phyloP scores from a whole-genome alignment of 2,888 invertebrate species.

The Cataglyphis cursor region DNA sequence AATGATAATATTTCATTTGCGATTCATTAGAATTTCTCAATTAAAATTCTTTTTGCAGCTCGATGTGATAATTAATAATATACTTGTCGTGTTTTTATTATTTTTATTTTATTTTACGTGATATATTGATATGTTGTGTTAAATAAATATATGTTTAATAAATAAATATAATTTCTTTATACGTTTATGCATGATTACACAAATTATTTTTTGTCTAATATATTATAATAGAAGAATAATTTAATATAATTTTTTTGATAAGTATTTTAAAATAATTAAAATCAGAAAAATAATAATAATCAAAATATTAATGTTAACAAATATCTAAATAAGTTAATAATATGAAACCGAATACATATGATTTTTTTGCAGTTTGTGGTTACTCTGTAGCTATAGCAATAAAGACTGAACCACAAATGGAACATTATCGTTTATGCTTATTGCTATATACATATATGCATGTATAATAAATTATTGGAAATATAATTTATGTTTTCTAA shows the following conservation, averaged over 20 bases:
- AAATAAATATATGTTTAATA: not conserved
- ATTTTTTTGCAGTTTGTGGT: slow-evolving; percentile 40
- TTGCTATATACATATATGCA: not conserved
- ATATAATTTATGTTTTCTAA: slow-evolving; percentile 47
- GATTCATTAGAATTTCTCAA: not conserved
- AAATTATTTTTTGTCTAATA: not conserved
- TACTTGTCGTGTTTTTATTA: not conserved
- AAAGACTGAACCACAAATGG: slow-evolving; percentile 38
- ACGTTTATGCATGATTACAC: not conserved
- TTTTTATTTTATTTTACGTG: not conserved
- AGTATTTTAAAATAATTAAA: not conserved
- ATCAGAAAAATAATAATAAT: not conserved
- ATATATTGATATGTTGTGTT: not conserved
- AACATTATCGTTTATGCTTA: slow-evolving; percentile 42
- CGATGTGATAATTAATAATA: not conserved
- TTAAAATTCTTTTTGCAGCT: not conserved
- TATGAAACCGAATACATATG: not conserved
- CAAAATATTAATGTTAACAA: not conserved
- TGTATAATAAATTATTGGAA: slow-evolving; percentile 28
- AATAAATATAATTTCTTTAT: not conserved
- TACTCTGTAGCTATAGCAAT: not conserved
- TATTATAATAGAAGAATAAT: not conserved
- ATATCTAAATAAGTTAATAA: slow-evolving; percentile 15
- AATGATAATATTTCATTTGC: not conserved
- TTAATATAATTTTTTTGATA: not conserved